Base-by-base conservation (phyloP, 53 echinoderm and acorn worm genomes). In the Holothuria leucospilota region DNA sequence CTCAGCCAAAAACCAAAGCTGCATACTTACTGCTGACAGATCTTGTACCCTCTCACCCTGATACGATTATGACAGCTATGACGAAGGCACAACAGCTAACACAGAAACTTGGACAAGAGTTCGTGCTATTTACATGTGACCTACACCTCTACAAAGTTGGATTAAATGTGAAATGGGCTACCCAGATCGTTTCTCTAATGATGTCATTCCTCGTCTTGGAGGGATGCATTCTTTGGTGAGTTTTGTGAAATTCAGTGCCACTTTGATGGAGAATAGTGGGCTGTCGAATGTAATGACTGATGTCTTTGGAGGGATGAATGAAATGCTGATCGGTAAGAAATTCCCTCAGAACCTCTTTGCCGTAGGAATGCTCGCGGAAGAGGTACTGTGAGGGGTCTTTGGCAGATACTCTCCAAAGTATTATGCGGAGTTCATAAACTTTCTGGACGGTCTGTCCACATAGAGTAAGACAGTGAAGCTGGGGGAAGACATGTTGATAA, bases 11-110 rank as follows among this genome's bases (percentile, higher is more conserved):
- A 60, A 82, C 82, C 29, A 82, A 82, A 70, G 82, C 82, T 29
- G 82, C 29, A 28, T 88, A 69, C 62, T 53, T 82, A 39, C 88
- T 82, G 38, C 51, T 82, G 29, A 82, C 82, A 18, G 82, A 88
- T 70, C 62, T 88, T 68, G 28, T 67, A 59, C 71, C 88, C 68
- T 62, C 82, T 15, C 82, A 88, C 59, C 82, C 67, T 28, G 69
- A 65, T 41, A 88, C 34, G 34, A 34, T 34, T 34, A 88, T 82
- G 88, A 82, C 88, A 62, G 79, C 82, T 58, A 51, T 87, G 79
- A 51, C 23, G 12, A 42, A 80, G 42, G 87, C 87, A 82, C 78
- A 87, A 56, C 51, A 27, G 30, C 29, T 66, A 29, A 79, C 87
- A 42, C 41, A 46, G 41, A 64, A 66, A 63, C 39, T 51, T 63